Percentiles rank a stretch among this genome's conserved stretches.
These are phyloP conservation scores for Tetraodon nigroviridis DNA, from an alignment of 2,113 vertebrate genomes.

Conservation along the genomic window DNA sequence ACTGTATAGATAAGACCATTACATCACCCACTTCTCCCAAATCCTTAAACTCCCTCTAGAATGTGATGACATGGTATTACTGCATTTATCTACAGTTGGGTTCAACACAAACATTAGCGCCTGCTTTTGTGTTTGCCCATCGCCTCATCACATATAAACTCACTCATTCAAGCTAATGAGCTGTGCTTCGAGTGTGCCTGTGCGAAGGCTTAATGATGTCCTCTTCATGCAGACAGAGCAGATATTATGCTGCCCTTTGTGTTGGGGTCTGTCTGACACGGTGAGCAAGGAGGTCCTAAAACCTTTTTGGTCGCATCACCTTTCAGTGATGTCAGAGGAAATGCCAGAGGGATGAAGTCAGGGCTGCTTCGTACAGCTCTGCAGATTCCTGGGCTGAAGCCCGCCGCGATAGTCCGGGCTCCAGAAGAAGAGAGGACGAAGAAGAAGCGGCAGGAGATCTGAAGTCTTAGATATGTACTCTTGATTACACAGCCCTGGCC, in stretches of 20 bases:
- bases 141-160: conserved; percentile 13
- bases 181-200: neutral
- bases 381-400: conserved; percentile 43
- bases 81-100: neutral
- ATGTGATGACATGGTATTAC: neutral
- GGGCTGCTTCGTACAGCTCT: conserved; percentile 21
- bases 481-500: too few species aligned
- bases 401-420: conserved; percentile 41
- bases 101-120: neutral
- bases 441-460: conserved; percentile 13
- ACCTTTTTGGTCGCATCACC: conserved; percentile 46
- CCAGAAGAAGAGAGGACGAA: conserved; percentile 24
- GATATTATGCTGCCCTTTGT: conserved; percentile 21
- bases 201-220: conserved; percentile 7
- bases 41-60: neutral
- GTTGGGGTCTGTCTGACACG: conserved; percentile 21
- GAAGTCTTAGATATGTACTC: neutral
- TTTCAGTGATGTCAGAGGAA: conserved; percentile 67
- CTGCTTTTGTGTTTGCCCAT: neutral
- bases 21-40: conserved; percentile 10
- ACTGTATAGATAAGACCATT: conserved; percentile 26
- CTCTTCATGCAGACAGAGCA: conserved; percentile 3
- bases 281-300: conserved; percentile 4
- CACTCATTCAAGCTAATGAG: conserved; percentile 12
- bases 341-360: conserved; percentile 64